Percentiles rank a stretch among this genome's conserved stretches.
Evolutionary conservation across 2,797 vertebrate species (phyloP).

Genomic region (Esox masquinongy): DNA sequence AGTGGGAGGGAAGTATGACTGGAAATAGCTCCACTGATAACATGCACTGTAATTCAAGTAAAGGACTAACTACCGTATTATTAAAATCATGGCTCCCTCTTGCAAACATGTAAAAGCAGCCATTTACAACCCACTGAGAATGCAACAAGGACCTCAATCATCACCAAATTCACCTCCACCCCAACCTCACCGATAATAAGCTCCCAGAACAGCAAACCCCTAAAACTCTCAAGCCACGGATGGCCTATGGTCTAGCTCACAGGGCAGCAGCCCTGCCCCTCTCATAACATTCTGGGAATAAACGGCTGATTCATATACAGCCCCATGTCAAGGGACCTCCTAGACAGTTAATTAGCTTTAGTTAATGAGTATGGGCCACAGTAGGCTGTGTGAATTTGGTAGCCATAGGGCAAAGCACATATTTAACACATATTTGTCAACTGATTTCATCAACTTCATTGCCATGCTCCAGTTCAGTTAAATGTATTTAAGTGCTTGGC

Average conservation of each 20-base stretch:
- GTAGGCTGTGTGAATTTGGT: background rate
- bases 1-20: background rate
- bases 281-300: slow-evolving; percentile 9
- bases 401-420: background rate
- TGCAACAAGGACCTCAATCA: slow-evolving; percentile 62
- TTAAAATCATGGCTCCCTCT: slow-evolving; percentile 51
- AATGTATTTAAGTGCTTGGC: background rate
- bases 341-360: slow-evolving; percentile 4
- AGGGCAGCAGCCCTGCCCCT: slow-evolving; percentile 44
- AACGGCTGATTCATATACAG: slow-evolving; percentile 35
- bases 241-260: slow-evolving; percentile 50
- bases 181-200: slow-evolving; percentile 50
- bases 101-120: slow-evolving; percentile 29
- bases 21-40: background rate
- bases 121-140: slow-evolving; percentile 52
- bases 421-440: background rate
- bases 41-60: slow-evolving; percentile 56
- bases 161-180: slow-evolving; percentile 39
- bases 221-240: slow-evolving; percentile 61
- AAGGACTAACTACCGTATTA: slow-evolving; percentile 60
- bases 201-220: slow-evolving; percentile 52
- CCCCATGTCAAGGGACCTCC: slow-evolving; percentile 3
- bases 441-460: background rate
- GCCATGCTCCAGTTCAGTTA: background rate
- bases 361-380: slow-evolving; percentile 10